phyloP scores from a whole-genome alignment of 2,797 vertebrate genomes.

The Knipowitschia caucasica region DNA sequence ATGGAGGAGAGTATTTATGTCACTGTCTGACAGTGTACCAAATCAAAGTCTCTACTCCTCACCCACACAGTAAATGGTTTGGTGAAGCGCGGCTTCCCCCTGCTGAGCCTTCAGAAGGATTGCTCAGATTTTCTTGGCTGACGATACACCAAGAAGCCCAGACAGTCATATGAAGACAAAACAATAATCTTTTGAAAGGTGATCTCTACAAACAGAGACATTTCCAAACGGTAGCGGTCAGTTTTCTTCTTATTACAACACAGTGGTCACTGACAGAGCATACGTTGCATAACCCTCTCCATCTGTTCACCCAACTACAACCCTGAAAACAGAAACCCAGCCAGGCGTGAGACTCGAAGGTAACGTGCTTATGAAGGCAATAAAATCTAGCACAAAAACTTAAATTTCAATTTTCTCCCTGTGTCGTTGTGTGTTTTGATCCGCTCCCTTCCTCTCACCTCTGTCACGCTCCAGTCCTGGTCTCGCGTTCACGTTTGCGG shows the following conservation, averaged over 20 bases:
- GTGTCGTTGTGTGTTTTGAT: slow-evolving; percentile 38
- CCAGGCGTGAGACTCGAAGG: slow-evolving; percentile 18
- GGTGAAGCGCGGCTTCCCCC: no score
- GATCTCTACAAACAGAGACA: background rate
- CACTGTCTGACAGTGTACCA: no score
- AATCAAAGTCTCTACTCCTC: no score
- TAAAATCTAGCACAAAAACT: background rate
- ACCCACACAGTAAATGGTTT: no score
- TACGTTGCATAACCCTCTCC: slow-evolving; percentile 33
- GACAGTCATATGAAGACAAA: no score
- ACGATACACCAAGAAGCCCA: no score
- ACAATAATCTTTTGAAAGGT: background rate
- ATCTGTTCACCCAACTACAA: slow-evolving; percentile 29
- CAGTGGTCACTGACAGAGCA: slow-evolving; percentile 21
- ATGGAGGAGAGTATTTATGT: no score
- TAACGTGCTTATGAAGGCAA: background rate
- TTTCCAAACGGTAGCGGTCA: background rate
- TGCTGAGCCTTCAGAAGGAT: no score
- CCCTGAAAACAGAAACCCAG: slow-evolving; percentile 10
- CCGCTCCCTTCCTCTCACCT: slow-evolving; percentile 24
- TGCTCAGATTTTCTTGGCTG: no score
- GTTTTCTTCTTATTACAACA: slow-evolving; percentile 2
- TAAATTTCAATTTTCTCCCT: slow-evolving; percentile 37
- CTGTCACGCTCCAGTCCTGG: slow-evolving; percentile 42
- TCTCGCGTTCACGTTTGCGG: slow-evolving; percentile 40